phyloP scores from a whole-genome alignment of 64 coral and sea anemone species.

The Acropora yongei region DNA sequence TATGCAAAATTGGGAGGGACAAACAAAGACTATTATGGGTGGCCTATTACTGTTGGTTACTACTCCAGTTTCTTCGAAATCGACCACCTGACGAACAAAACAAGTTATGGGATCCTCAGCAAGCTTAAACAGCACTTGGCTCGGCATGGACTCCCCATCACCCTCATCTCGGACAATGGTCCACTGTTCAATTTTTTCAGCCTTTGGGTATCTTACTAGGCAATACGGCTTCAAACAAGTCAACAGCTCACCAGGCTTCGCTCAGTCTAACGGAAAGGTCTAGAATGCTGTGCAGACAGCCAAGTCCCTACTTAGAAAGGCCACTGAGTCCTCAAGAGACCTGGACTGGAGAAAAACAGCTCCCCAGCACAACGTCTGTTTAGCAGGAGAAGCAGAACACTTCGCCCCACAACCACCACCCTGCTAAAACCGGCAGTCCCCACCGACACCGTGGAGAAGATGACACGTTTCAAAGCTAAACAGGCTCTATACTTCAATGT shows the following conservation, averaged over 20 bases:
- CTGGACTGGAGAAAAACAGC: no score
- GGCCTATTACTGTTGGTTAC: slow-evolving; percentile 1
- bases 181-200: neutral
- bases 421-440: slow-evolving; percentile 14
- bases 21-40: no score
- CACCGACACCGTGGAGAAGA: slow-evolving; percentile 11
- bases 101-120: slow-evolving; percentile 16
- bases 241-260: no score
- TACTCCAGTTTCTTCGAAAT: slow-evolving; percentile 54
- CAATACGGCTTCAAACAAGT: no score
- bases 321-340: no score
- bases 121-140: slow-evolving; percentile 15
- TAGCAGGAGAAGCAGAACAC: no score
- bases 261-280: no score
- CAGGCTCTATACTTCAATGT: no score
- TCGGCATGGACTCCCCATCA: slow-evolving; percentile 1
- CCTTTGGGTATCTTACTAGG: no score
- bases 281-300: neutral
- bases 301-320: slow-evolving; percentile 12
- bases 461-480: neutral
- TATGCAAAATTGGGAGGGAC: no score
- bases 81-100: slow-evolving; percentile 31
- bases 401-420: neutral
- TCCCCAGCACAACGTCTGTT: no score
- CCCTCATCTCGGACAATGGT: slow-evolving; percentile 40